phyloP scores from a whole-genome alignment of 2,113 vertebrate genomes.

The Opisthocomus hoazin region DNA sequence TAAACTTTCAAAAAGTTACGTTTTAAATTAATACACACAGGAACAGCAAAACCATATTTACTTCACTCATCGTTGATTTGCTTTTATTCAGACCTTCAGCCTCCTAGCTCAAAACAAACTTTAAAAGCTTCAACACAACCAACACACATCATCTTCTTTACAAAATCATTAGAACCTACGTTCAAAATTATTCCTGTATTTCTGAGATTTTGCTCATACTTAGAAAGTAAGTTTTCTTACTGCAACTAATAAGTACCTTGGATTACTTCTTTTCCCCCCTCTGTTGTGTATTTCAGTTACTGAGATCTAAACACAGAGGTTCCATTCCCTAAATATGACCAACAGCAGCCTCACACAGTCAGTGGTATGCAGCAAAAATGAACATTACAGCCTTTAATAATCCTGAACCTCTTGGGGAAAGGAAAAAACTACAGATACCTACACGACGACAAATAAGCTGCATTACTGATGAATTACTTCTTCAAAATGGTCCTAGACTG shows the following conservation, averaged over 20 bases:
- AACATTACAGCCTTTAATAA: background rate
- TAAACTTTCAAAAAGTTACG: background rate
- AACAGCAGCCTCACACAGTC: background rate
- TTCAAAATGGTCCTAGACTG: background rate
- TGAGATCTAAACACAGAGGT: background rate
- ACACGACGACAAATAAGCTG: background rate
- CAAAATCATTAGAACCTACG: background rate
- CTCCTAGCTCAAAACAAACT: background rate
- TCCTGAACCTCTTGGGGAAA: background rate
- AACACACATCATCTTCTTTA: background rate
- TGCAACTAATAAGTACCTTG: background rate
- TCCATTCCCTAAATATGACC: background rate
- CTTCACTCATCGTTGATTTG: background rate
- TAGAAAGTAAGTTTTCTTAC: background rate
- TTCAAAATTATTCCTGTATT: background rate
- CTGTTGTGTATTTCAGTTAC: background rate
- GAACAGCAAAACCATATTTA: background rate
- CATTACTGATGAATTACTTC: background rate
- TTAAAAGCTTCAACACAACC: background rate
- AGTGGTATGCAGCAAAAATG: background rate
- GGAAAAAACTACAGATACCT: background rate
- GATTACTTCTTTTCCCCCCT: background rate
- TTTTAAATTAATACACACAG: background rate
- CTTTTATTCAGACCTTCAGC: background rate
- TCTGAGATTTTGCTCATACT: background rate